A percentile compares a stretch with the other conserved stretches of the same genome.
Evolutionary conservation across 2,888 invertebrate genomes (phyloP).

Genomic region (Rhagonycha fulva): DNA sequence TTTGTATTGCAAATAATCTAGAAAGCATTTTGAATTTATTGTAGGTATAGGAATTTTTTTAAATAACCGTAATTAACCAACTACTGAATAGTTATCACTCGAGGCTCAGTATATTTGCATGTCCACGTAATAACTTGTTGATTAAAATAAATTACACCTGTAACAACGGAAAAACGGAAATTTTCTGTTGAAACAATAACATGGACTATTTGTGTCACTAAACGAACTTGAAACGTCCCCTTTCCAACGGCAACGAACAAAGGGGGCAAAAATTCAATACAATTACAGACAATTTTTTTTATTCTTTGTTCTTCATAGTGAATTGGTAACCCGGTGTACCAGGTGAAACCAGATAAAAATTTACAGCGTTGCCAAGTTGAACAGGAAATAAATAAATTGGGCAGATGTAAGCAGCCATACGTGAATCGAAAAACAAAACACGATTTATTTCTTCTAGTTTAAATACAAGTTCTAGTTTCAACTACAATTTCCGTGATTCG

Average conservation of each 20-base stretch:
- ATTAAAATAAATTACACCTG: background rate
- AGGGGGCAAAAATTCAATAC: conserved; percentile 10
- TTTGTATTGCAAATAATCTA: background rate
- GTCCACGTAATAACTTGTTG: conserved; percentile 12
- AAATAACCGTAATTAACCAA: conserved; percentile 17
- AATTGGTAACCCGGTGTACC: conserved; percentile 30
- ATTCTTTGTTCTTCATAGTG: conserved; percentile 24
- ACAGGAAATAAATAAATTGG: conserved; percentile 38
- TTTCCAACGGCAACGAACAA: conserved; percentile 5
- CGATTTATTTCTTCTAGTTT: conserved; percentile 16
- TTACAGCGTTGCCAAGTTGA: conserved; percentile 24
- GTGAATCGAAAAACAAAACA: conserved; percentile 32
- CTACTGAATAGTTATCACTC: conserved; percentile 12
- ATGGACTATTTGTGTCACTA: background rate
- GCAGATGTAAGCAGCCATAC: conserved; percentile 35
- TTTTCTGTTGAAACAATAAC: background rate
- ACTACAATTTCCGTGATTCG: conserved; percentile 8
- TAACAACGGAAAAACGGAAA: background rate
- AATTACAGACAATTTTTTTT: conserved; percentile 25
- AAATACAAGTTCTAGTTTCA: conserved; percentile 10
- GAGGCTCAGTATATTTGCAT: conserved; percentile 18
- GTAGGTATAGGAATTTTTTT: background rate
- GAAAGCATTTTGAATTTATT: background rate
- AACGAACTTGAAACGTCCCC: conserved; percentile 7
- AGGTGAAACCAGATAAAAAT: conserved; percentile 33